Percentiles rank a stretch among this genome's conserved stretches.
Conservation (phyloP, 2,797 vertebrate species). For the Semotilus atromaculatus region DNA sequence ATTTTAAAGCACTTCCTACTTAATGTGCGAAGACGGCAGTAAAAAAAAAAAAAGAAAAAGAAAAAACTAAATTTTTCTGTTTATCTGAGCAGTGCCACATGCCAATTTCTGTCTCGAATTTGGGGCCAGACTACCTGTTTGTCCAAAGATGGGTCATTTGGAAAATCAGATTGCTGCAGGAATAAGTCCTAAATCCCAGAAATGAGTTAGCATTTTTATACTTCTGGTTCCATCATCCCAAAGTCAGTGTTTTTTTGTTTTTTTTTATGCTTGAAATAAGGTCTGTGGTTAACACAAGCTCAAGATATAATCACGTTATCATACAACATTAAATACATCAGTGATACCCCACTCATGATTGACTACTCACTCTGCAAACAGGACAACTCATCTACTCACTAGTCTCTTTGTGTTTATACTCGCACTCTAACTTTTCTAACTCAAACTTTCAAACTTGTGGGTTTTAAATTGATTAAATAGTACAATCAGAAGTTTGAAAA, state of each 20-base stretch:
- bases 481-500: background rate
- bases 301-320: too few species aligned
- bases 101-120: background rate
- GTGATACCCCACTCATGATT: too few species aligned
- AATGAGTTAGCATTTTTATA: background rate
- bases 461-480: background rate
- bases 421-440: too few species aligned
- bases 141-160: background rate
- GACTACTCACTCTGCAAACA: background rate
- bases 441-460: background rate
- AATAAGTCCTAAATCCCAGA: background rate
- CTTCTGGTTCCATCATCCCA: too few species aligned
- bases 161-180: background rate
- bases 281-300: too few species aligned
- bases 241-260: background rate
- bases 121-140: background rate
- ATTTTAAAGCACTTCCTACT: background rate
- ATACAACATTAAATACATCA: too few species aligned
- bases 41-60: accelerated
- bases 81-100: background rate
- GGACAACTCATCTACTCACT: background rate
- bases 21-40: too few species aligned
- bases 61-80: background rate
- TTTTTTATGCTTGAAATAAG: too few species aligned
- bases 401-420: background rate